Evolutionary conservation across 2,113 vertebrate species (phyloP).

Genomic region (Centropristis striata): DNA sequence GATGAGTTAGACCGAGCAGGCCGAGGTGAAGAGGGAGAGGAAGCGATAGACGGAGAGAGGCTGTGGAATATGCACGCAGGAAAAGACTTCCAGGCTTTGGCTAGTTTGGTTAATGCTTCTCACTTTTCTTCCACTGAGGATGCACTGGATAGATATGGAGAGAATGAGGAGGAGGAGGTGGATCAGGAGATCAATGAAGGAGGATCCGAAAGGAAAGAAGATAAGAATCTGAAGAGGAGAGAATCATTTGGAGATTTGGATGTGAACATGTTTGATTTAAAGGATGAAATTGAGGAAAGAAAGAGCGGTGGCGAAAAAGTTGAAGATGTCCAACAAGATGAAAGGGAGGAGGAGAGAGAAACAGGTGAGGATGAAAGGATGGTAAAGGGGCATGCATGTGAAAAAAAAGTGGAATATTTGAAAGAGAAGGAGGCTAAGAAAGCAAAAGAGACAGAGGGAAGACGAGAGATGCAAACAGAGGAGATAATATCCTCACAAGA

Average conservation of each 20-base stretch:
- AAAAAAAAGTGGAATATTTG: not conserved
- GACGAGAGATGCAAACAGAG: not conserved
- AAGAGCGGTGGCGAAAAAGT: not conserved
- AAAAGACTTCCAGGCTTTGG: constrained; percentile 45
- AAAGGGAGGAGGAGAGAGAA: constrained; percentile 3
- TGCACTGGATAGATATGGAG: constrained; percentile 60
- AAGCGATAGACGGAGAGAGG: constrained; percentile 32
- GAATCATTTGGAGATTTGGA: constrained; percentile 63
- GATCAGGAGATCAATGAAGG: not conserved
- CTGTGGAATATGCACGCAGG: constrained; percentile 63
- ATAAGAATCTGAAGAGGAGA: constrained; percentile 1
- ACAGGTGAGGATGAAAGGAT: not conserved
- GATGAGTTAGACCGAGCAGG: constrained; percentile 74
- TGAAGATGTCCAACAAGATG: constrained; percentile 3
- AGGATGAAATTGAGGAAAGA: constrained; percentile 29
- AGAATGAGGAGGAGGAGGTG: constrained; percentile 11
- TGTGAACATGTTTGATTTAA: constrained; percentile 70
- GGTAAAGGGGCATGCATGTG: not conserved
- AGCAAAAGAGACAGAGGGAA: not conserved
- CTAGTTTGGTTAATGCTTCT: constrained; percentile 64
- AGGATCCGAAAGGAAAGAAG: not conserved
- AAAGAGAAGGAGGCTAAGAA: not conserved
- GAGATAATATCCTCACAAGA: not conserved
- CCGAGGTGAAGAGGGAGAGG: constrained; percentile 41
- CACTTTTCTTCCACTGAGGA: constrained; percentile 79